phyloP scores from a whole-genome alignment of 2,797 vertebrate genomes.

The Arrhamphus sclerolepis region DNA sequence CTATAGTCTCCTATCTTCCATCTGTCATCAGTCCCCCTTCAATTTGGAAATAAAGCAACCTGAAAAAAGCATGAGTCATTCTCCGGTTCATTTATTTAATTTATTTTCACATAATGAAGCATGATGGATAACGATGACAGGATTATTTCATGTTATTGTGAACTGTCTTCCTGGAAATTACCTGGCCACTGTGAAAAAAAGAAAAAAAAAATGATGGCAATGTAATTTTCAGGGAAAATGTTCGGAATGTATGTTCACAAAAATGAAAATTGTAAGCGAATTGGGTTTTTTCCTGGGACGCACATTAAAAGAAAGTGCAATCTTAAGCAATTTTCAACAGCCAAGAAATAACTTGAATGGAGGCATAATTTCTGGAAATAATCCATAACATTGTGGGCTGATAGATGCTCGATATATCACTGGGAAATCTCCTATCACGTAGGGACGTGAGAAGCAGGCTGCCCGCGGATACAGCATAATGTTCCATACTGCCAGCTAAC shows the following conservation, averaged over 20 bases:
- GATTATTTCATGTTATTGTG: background rate
- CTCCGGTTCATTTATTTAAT: constrained; percentile 42
- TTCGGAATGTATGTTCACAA: constrained; percentile 3
- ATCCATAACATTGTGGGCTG: constrained; percentile 33
- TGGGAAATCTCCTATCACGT: constrained; percentile 46
- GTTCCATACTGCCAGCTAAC: constrained; percentile 45
- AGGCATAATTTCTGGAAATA: constrained; percentile 43
- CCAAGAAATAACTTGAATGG: constrained; percentile 31
- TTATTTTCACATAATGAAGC: constrained; percentile 24
- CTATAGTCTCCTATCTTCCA: constrained; percentile 60
- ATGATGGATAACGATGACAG: background rate
- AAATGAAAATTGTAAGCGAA: constrained; percentile 12
- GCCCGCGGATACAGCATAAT: constrained; percentile 32
- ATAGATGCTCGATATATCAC: constrained; percentile 49
- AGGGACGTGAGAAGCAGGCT: constrained; percentile 55
- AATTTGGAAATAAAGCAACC: constrained; percentile 82
- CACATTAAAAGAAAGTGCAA: constrained; percentile 21
- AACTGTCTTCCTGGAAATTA: no score
- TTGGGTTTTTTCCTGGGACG: constrained; percentile 14
- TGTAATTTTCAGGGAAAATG: constrained; percentile 1
- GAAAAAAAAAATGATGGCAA: background rate
- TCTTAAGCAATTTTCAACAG: constrained; percentile 35
- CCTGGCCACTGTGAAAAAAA: background rate
- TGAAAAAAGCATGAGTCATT: constrained; percentile 63
- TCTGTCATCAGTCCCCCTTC: constrained; percentile 68